Evolutionary conservation across 1,140 invertebrate species (phyloP).

Genomic region (Microplitis demolitor): DNA sequence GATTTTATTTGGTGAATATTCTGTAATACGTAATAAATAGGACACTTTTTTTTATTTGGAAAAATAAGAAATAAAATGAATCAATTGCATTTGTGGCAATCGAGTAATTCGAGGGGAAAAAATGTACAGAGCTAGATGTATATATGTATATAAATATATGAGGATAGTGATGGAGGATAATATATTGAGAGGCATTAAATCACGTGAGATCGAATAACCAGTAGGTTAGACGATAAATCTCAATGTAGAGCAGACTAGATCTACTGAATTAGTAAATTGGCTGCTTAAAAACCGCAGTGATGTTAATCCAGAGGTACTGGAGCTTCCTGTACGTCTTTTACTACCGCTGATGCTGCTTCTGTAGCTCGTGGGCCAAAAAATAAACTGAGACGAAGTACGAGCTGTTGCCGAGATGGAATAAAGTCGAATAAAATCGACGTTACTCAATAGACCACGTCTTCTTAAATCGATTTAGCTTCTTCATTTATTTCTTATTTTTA

Average conservation of each 20-base stretch:
- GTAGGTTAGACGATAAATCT: conserved; percentile 53
- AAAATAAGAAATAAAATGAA: too few species aligned
- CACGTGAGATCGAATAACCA: conserved; percentile 46
- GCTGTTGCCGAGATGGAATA: conserved; percentile 43
- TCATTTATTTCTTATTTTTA: neutral
- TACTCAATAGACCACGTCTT: conserved; percentile 55
- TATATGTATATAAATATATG: too few species aligned
- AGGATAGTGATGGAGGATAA: too few species aligned
- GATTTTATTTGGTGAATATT: too few species aligned
- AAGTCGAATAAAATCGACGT: conserved; percentile 61
- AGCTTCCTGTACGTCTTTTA: neutral
- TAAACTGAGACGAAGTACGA: conserved; percentile 44
- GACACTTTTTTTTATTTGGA: too few species aligned
- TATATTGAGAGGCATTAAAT: conserved; percentile 39
- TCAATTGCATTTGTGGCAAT: too few species aligned
- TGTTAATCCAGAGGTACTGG: conserved; percentile 49
- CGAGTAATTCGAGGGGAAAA: too few species aligned
- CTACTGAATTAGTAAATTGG: conserved; percentile 59
- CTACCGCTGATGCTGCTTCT: neutral
- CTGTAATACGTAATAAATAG: too few species aligned
- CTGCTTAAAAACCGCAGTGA: conserved; percentile 59
- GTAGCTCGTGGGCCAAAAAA: conserved; percentile 37
- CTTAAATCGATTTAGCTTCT: conserved; percentile 46
- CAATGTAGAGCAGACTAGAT: conserved; percentile 25
- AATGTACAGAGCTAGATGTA: too few species aligned